Base-by-base conservation (phyloP, 2,113 vertebrate genomes). In the Erythrocercus mccallii region DNA sequence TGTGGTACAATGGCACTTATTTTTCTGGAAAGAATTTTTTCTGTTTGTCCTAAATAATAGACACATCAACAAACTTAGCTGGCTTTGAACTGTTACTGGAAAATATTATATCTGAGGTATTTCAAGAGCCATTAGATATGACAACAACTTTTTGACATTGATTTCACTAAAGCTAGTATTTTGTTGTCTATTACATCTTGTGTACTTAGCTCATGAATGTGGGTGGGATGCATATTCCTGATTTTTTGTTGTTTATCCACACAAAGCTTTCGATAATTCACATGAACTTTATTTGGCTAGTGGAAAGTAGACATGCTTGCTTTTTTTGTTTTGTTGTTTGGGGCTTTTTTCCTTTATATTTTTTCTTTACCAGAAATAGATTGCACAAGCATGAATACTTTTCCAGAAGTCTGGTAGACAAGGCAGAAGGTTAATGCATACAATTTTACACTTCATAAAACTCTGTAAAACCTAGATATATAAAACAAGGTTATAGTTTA, bases 381-480 rank as follows among this genome's bases (percentile, higher is more conserved):
- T 90, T 93, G 30, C 45, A 80, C 54, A 88, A 79, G 76, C 85
- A 27, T 78, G 86, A 89, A 94, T 86, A 77, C 51, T 65, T 97
- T 96, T 95, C 73, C 66, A 82, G 73, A 96, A 97, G 86, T 89
- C 81, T 96, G 74, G 88, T 88, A 97, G 94, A 88, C 72, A 57
- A 90, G 74, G 82, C 91, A 95, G 95, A 93, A 97, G 92, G 94
- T 96, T 97, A 97, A 97, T 97, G 72, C 53, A 95, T 94, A 90
- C 90, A 92, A 96, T 97, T 98, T 97, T 97, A 96, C 83, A 94
- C 90, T 96, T 96, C 94, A 96, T 97, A 97, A 98, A 98, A 94
- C 81, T 93, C 90, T 90, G 56, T 96, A 95, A 97, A 98, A 96
- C 86, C 70, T 91, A 88, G 94, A 97, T 97, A 96, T 94, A 95